Evolutionary conservation across 35 echinoderm and acorn worm species (phyloP), one percentile per base, ranked within the genome.

Genomic region (Ptychodera flava): DNA sequence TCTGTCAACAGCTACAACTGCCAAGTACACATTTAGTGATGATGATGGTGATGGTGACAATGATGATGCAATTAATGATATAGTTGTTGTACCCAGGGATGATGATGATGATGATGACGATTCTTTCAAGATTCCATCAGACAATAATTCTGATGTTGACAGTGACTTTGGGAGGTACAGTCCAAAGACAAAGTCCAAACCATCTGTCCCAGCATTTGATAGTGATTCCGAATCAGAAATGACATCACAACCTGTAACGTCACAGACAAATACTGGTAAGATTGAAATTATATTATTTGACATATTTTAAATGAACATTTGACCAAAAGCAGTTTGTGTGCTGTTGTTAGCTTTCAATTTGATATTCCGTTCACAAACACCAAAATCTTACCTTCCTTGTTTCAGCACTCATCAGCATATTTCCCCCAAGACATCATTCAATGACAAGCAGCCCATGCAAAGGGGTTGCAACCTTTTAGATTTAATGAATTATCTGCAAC

Each of bases 21-120:
- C 33, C 15, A 91, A 91, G 37, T 91, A 91, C 38, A 86, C 89
- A 10, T 86, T 38, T 35, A 91, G 89, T 30, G 89, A 91, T 28
- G 89, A 90, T 1, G 89, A 86, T n/a, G 83, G 86, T 30, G 81
- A 76, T 0, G 84, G 78, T 35, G 79, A n/a, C 16, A 89, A 38
- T 16, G 53, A 80, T 14, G 36, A 52, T 14, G 64, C 16, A 16
- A 53, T 28, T 37, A 36, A 38, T 1, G 79, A 84, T 28, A 35
- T 77, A 30, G 36, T 37, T 29, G 76, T 83, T 33, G 38, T 83
- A 31, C 33, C 82, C 38, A 84, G 35, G 1, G 81, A 89, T 0
- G 84, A 85, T 53, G 64, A 34, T 1, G 83, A 79, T 28, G 84
- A 90, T 35, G 88, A 93, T 27, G 87, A 89, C 0, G 92, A 87